phyloP scores from a whole-genome alignment of 2,113 vertebrate species.

The Aplodontia rufa region DNA sequence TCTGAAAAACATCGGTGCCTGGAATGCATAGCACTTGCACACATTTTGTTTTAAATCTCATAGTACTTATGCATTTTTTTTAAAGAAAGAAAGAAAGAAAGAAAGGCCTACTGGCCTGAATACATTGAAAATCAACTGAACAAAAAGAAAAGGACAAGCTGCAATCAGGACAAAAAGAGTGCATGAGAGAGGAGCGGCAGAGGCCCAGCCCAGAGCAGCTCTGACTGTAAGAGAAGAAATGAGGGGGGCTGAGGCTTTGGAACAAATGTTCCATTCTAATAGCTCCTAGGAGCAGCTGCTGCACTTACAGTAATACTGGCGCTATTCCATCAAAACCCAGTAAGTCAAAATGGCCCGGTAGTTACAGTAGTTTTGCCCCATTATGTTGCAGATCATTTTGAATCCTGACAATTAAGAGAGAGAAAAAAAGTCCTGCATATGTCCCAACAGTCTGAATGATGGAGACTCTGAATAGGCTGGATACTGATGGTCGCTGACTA shows the following conservation, averaged over 20 bases:
- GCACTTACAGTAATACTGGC: slow-evolving; percentile 70
- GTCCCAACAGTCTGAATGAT: slow-evolving; percentile 73
- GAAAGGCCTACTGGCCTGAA: neutral
- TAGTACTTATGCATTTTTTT: neutral
- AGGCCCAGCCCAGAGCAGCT: slow-evolving; percentile 44
- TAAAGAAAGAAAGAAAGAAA: slow-evolving; percentile 63
- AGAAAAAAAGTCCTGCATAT: neutral
- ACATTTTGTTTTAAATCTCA: neutral
- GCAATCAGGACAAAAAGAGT: slow-evolving; percentile 71
- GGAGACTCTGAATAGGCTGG: slow-evolving; percentile 62
- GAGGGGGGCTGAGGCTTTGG: slow-evolving; percentile 51
- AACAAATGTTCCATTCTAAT: slow-evolving; percentile 66
- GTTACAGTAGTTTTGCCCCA: slow-evolving; percentile 78
- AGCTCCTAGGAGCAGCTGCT: slow-evolving; percentile 73
- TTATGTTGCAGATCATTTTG: slow-evolving; percentile 77
- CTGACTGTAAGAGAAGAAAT: slow-evolving; percentile 69
- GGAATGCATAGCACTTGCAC: neutral
- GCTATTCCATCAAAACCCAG: slow-evolving; percentile 76
- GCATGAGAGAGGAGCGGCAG: neutral
- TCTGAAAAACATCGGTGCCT: slow-evolving; percentile 31
- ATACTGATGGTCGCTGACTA: slow-evolving; percentile 26
- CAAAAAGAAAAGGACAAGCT: slow-evolving; percentile 78
- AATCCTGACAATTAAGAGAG: slow-evolving; percentile 76
- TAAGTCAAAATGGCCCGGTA: slow-evolving; percentile 70
- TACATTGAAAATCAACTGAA: slow-evolving; percentile 70